Evolutionary conservation across 2,888 invertebrate genomes (phyloP).

Genomic region (Sceliomorpha sp.): DNA sequence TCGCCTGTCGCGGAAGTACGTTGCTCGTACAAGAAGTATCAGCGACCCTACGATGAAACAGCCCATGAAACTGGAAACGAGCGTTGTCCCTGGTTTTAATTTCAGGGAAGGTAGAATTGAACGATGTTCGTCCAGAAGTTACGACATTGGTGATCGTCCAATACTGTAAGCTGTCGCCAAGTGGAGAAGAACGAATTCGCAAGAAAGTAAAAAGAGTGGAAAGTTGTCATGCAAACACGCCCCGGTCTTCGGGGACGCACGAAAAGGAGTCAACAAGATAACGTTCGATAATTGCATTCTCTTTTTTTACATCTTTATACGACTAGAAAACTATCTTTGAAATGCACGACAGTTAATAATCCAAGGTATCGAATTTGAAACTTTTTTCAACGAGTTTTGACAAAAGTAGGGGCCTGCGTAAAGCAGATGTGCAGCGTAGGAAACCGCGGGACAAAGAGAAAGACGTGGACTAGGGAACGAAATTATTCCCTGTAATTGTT

Average conservation of each 20-base stretch:
- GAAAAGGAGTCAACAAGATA: conserved; percentile 4
- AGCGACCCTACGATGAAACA: conserved; percentile 15
- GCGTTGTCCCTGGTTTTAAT: conserved; percentile 31
- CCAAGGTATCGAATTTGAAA: too few relatives aligned
- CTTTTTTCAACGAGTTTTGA: too few relatives aligned
- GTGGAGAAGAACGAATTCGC: conserved; percentile 24
- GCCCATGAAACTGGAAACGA: conserved; percentile 42
- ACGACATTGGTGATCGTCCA: conserved; percentile 10
- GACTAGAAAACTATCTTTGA: too few relatives aligned
- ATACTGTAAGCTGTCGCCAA: conserved; percentile 24
- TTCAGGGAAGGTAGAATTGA: conserved; percentile 35
- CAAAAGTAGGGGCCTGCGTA: too few relatives aligned
- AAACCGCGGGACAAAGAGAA: too few relatives aligned
- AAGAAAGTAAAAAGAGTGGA: conserved; percentile 19
- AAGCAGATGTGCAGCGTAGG: too few relatives aligned
- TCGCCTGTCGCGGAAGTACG: conserved; percentile 7
- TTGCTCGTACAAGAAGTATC: conserved; percentile 13
- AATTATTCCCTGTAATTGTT: too few relatives aligned
- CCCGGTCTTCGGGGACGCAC: neutral
- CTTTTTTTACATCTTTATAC: too few relatives aligned
- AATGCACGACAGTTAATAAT: too few relatives aligned
- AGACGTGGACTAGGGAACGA: too few relatives aligned
- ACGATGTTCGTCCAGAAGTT: conserved; percentile 30
- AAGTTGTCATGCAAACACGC: conserved; percentile 16
- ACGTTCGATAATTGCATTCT: neutral